Evolutionary conservation across 2,113 vertebrate genomes (phyloP), one percentile per base, ranked within the genome.

Genomic region (Gadus macrocephalus): DNA sequence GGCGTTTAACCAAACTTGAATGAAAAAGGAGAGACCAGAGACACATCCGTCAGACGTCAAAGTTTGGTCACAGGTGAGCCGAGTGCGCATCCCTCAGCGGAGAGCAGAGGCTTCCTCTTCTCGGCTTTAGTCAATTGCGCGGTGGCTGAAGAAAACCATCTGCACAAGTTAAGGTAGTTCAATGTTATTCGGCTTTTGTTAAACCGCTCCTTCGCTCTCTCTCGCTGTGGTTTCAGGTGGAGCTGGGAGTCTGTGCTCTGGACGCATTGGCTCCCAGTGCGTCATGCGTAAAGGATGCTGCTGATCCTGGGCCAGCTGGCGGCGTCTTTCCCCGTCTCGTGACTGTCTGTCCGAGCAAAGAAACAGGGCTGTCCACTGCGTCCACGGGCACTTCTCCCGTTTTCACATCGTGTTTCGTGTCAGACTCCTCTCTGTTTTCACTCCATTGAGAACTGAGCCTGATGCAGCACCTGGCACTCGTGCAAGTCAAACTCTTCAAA

Each of bases 291-390:
- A 86, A 81, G 81, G 79, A 62, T 42, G 64, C 66, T 65, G 61
- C 8, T 49, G 42, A 14, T 77, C 71, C 67, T 66, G 16, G 53
- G 70, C 81, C 85, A 88, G 85, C 81, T 88, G 87, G 83, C 82
- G 19, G 62, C 17, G 68, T 9, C 66, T 77, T 77, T 27, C 64
- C 16, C 27, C 59, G 81, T 80, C 88, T 69, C 78, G 83, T 86
- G 85, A 87, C 84, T 69, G 83, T 66, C 79, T 85, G 80, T 72
- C 38, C 68, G 70, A 66, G 69, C 65, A 25, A 70, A 69, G 67
- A 66, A 85, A 66, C 68, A 62, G 62, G 62, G 80, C 65, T 25
- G 69, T 63, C 69, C 64, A 25, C 25, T 3, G n/a, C 66, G 69
- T 72, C 67, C 62, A 68, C 70, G 11, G 66, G 76, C 68, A 35